Percentiles rank a stretch among this genome's conserved stretches.
These are phyloP conservation scores for Alaudala cheleensis DNA, from an alignment of 2,113 vertebrate species.

Conservation along the genomic window DNA sequence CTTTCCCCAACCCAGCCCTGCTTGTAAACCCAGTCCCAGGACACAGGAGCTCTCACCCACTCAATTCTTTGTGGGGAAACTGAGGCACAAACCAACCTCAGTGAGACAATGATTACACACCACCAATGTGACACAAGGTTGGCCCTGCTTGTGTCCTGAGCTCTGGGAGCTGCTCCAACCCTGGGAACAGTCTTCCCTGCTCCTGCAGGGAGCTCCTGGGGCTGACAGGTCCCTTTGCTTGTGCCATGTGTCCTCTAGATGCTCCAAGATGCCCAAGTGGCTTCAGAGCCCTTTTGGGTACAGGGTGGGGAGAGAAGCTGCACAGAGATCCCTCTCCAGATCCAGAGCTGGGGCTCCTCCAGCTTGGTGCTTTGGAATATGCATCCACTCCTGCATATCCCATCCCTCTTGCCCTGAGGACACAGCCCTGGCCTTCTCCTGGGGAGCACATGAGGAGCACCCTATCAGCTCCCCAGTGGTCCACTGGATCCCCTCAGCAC, in stretches of 20 bases:
- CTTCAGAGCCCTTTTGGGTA: neutral
- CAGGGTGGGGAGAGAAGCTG: neutral
- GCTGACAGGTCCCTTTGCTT: neutral
- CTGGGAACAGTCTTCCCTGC: neutral
- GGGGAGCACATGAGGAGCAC: neutral
- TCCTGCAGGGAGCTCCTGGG: neutral
- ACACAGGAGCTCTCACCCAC: neutral
- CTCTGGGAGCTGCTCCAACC: neutral
- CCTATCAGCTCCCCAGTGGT: neutral
- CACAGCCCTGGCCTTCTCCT: neutral
- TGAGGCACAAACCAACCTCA: neutral
- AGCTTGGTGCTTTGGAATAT: neutral
- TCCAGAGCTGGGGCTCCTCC: neutral
- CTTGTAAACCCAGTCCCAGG: neutral
- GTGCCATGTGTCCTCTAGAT: neutral
- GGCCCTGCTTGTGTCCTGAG: fast-evolving
- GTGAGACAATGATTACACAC: neutral
- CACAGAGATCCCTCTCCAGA: neutral
- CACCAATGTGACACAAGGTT: neutral
- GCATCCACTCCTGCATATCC: neutral
- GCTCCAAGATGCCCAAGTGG: neutral
- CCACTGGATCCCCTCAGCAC: neutral
- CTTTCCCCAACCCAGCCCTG: neutral
- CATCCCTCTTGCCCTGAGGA: neutral
- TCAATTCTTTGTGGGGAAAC: neutral